Conservation (phyloP, 2,888 invertebrate species). For the Tenthredo mesomela region DNA sequence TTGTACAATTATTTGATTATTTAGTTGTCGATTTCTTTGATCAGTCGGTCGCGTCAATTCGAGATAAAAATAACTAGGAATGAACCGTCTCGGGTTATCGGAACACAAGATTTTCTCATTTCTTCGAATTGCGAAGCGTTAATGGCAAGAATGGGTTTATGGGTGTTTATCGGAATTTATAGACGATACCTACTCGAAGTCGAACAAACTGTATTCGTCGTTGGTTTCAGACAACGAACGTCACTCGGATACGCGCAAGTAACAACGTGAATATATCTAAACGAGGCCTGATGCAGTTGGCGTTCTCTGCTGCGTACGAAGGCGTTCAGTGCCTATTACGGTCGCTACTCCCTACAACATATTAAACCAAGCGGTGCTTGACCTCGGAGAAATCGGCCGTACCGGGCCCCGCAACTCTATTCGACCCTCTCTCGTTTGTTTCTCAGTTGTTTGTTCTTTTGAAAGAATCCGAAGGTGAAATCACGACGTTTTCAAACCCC, state of each 20-base stretch:
- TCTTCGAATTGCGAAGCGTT: background rate
- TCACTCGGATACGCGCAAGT: background rate
- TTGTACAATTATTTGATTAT: constrained; percentile 6
- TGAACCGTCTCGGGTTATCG: background rate
- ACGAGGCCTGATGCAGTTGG: constrained; percentile 51
- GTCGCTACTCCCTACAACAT: constrained; percentile 51
- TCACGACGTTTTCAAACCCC: background rate
- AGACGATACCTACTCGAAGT: background rate
- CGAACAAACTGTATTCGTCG: constrained; percentile 13
- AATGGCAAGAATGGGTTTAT: background rate
- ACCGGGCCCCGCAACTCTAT: constrained; percentile 35
- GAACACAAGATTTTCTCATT: background rate
- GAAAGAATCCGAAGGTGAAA: constrained; percentile 15
- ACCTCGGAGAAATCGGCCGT: constrained; percentile 52
- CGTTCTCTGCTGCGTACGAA: constrained; percentile 42
- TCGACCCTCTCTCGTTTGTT: constrained; percentile 30
- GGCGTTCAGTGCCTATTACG: constrained; percentile 52
- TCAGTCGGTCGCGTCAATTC: background rate
- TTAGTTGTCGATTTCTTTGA: background rate
- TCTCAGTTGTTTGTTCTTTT: background rate
- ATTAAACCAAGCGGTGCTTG: constrained; percentile 53
- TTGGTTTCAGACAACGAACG: background rate
- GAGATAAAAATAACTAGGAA: background rate
- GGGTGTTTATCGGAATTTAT: background rate
- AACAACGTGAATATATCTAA: constrained; percentile 51